phyloP scores from a whole-genome alignment of 2,888 invertebrate species.

The Megaustenia siamemsis region DNA sequence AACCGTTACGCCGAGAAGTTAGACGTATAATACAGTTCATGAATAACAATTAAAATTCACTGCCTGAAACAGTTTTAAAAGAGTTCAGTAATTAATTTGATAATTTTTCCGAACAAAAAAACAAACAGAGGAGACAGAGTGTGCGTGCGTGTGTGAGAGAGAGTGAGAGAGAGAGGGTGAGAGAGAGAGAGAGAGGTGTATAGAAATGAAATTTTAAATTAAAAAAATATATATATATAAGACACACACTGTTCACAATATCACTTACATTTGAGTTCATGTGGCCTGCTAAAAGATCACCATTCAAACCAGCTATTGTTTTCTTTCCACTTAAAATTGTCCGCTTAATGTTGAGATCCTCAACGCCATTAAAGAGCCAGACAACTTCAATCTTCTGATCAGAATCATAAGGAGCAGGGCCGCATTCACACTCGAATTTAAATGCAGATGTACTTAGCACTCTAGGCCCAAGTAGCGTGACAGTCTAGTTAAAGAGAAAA shows the following conservation, averaged over 20 bases:
- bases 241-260: too few relatives aligned
- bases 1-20: too few relatives aligned
- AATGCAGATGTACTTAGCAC: not conserved
- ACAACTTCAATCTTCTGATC: slow-evolving; percentile 23
- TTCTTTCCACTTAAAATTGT: not conserved
- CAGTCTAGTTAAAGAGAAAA: not conserved
- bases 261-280: slow-evolving; percentile 38
- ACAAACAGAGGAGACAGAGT: too few relatives aligned
- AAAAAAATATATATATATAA: too few relatives aligned
- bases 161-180: too few relatives aligned
- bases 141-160: not conserved
- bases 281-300: slow-evolving; percentile 26
- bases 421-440: slow-evolving; percentile 6
- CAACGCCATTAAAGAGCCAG: slow-evolving; percentile 45
- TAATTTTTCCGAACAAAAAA: too few relatives aligned
- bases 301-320: slow-evolving; percentile 21
- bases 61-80: too few relatives aligned
- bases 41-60: too few relatives aligned
- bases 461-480: not conserved
- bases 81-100: too few relatives aligned
- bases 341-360: not conserved
- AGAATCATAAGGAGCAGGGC: not conserved
- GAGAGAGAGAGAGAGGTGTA: slow-evolving; percentile 24
- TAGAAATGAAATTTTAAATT: not conserved
- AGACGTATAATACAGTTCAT: too few relatives aligned